phyloP scores from a whole-genome alignment of 1,140 invertebrate species.

The Eciton burchellii region DNA sequence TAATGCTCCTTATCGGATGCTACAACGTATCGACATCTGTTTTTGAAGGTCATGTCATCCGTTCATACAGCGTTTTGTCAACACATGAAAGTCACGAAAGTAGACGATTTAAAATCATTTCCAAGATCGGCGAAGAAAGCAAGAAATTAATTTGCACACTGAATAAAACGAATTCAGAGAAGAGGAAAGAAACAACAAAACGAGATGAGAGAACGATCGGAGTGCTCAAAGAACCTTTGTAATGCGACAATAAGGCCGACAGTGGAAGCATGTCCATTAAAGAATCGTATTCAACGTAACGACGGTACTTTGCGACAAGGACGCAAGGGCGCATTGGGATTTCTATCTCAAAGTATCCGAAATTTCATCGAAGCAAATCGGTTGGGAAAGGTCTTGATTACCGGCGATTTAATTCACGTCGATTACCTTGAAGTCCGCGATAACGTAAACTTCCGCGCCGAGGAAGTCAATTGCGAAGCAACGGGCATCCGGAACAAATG shows the following conservation, averaged over 20 bases:
- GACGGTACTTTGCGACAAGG: not conserved
- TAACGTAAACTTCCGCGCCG: constrained; percentile 11
- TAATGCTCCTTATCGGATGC: no score
- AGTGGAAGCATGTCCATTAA: not conserved
- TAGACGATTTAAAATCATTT: no score
- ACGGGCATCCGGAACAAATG: constrained; percentile 44
- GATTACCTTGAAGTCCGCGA: constrained; percentile 7
- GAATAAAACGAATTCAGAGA: not conserved
- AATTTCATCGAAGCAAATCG: not conserved
- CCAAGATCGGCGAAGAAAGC: no score
- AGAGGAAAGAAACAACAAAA: not conserved
- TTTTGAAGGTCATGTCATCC: no score
- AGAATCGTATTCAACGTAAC: not conserved
- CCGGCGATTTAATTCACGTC: constrained; percentile 7
- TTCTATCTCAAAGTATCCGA: not conserved
- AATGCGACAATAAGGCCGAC: no score
- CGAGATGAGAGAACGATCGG: not conserved
- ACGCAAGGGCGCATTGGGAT: not conserved
- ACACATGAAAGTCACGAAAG: no score
- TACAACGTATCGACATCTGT: no score
- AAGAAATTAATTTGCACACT: not conserved
- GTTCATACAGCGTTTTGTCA: no score
- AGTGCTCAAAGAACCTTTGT: constrained; percentile 5
- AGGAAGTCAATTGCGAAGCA: constrained; percentile 43
- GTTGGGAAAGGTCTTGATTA: not conserved